Evolutionary conservation across 2,113 vertebrate species (phyloP).

Genomic region (Ochotona curzoniae): DNA sequence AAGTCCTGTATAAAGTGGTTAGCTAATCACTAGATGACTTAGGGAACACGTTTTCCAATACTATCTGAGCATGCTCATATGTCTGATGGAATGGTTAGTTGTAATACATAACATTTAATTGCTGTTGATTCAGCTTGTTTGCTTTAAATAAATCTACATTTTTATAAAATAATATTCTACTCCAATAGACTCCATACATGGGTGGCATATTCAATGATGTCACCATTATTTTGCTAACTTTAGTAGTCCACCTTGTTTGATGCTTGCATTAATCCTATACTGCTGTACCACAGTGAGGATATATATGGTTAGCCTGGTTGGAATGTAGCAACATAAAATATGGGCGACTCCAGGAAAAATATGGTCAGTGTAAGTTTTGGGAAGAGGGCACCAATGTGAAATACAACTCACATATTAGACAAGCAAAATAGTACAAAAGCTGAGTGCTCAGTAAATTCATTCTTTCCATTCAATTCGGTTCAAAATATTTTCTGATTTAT

Average conservation of each 20-base stretch:
- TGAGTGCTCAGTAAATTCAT: not conserved
- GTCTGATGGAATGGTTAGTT: not conserved
- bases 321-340: not conserved
- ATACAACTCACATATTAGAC: not conserved
- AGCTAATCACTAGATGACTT: conserved; percentile 34
- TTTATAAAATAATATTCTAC: conserved; percentile 23
- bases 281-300: not conserved
- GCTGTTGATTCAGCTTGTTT: conserved; percentile 1
- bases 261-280: not conserved
- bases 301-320: not conserved
- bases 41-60: not conserved
- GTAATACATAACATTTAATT: conserved; percentile 20
- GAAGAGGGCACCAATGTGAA: not conserved
- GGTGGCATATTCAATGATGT: not conserved
- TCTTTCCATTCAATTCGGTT: not conserved
- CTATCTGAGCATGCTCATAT: not conserved
- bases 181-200: not conserved
- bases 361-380: not conserved
- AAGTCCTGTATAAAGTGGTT: conserved; percentile 30
- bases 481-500: not conserved
- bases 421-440: not conserved
- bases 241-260: not conserved
- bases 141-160: conserved; percentile 8
- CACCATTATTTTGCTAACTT: not conserved
- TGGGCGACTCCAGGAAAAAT: not conserved